These are phyloP conservation scores for Spodoptera frugiperda DNA, from an alignment of 1,140 invertebrate genomes.

Conservation along the genomic window DNA sequence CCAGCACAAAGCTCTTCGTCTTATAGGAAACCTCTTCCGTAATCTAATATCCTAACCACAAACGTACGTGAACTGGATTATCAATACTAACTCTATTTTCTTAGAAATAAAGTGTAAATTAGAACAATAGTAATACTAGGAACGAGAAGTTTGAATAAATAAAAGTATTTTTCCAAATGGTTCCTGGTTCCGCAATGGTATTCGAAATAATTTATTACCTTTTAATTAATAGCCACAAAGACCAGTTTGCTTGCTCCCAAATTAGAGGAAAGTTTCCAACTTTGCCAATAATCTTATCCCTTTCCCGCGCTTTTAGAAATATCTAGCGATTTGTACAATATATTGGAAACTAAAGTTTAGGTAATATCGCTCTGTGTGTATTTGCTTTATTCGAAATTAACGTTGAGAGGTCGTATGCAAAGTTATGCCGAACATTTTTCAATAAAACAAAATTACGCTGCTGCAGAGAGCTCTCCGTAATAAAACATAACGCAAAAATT, in stretches of 20 bases:
- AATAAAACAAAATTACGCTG: slow-evolving; percentile 10
- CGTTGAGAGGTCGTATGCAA: not conserved
- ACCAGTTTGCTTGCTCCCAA: slow-evolving; percentile 20
- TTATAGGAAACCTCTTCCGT: slow-evolving; percentile 25
- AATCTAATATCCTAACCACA: slow-evolving; percentile 32
- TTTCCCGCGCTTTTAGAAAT: slow-evolving; percentile 34
- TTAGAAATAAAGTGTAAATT: not conserved
- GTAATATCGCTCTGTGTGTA: not conserved
- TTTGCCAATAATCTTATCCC: slow-evolving; percentile 40
- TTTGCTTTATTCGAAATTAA: not conserved
- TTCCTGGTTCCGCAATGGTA: not conserved
- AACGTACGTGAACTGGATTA: slow-evolving; percentile 10
- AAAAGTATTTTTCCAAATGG: not conserved
- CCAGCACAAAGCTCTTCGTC: not conserved
- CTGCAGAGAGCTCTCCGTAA: not conserved
- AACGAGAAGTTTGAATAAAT: no score
- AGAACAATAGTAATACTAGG: not conserved
- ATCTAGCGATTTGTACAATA: slow-evolving; percentile 17
- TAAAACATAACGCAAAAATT: not conserved
- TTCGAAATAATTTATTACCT: slow-evolving; percentile 24
- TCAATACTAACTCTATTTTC: not conserved
- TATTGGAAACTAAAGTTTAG: slow-evolving; percentile 9
- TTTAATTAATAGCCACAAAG: slow-evolving; percentile 36
- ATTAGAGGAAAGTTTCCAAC: slow-evolving; percentile 31
- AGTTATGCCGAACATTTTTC: slow-evolving; percentile 3